These are phyloP conservation scores for Sebastes trivittatus DNA, from an alignment of 2,797 vertebrate species.

Conservation along the genomic window DNA sequence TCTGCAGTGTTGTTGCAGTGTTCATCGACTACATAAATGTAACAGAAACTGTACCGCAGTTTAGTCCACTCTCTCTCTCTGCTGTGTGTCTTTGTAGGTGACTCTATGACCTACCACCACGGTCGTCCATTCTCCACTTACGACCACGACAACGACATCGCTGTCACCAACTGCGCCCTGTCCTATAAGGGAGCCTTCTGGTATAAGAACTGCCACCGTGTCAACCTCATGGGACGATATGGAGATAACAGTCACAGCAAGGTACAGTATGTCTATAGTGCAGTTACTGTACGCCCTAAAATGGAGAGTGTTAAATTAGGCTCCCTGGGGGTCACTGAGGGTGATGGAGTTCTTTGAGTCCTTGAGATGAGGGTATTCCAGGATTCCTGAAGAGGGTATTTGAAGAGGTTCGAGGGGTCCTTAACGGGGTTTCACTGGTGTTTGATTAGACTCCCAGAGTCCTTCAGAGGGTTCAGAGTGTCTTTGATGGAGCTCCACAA, in stretches of 20 bases:
- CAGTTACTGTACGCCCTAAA: background rate
- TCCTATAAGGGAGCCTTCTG: conserved; percentile 98
- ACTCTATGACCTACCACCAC: conserved; percentile 96
- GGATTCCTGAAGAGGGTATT: background rate
- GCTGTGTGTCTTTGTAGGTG: conserved; percentile 78
- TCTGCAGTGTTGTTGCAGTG: background rate
- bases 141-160: conserved; percentile 94
- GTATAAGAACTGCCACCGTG: conserved; percentile 98
- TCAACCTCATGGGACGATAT: conserved; percentile 96
- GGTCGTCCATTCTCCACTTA: conserved; percentile 94
- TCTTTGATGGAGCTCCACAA: no score
- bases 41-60: background rate
- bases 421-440: background rate
- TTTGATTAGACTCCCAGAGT: no score
- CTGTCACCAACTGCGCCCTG: conserved; percentile 96
- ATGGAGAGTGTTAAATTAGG: background rate
- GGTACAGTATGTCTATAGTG: conserved; percentile 73
- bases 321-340: background rate
- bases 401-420: background rate
- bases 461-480: background rate
- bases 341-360: background rate
- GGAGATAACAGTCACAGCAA: conserved; percentile 96
- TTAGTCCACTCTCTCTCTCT: background rate
- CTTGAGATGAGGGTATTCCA: background rate
- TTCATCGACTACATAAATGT: background rate